Percentiles rank a stretch among this genome's conserved stretches.
These are phyloP conservation scores for Oscheius sp. DNA, from an alignment of 2,888 invertebrate genomes.

Conservation along the genomic window DNA sequence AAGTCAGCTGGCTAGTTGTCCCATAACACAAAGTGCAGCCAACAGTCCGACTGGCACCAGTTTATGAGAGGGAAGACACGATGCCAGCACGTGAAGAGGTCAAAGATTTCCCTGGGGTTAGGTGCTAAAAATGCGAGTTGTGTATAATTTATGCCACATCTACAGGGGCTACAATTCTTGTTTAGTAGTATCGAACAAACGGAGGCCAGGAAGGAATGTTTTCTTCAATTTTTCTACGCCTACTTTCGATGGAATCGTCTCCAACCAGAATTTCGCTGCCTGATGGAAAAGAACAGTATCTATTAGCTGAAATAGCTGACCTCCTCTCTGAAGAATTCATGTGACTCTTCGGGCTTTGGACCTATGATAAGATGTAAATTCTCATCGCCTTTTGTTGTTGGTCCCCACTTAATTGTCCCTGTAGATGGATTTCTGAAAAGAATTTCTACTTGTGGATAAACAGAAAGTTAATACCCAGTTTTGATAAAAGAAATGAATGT, in stretches of 20 bases:
- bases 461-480: slow-evolving; percentile 36
- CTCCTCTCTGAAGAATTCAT: background rate
- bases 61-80: background rate
- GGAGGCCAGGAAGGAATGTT: background rate
- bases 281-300: too few relatives aligned
- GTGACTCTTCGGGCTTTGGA: background rate
- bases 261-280: slow-evolving; percentile 19
- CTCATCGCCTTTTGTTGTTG: background rate
- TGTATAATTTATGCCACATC: background rate
- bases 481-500: slow-evolving; percentile 48
- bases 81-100: background rate
- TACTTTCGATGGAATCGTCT: slow-evolving; percentile 33
- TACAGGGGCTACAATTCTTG: background rate
- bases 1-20: background rate
- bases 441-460: background rate
- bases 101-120: background rate
- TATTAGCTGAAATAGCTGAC: background rate
- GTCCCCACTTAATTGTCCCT: background rate
- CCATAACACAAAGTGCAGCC: slow-evolving; percentile 6
- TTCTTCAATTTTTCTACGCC: slow-evolving; percentile 35
- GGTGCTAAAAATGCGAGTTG: background rate
- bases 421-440: background rate
- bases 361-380: background rate
- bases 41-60: slow-evolving; percentile 7
- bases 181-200: background rate